Base-by-base conservation (phyloP, 2,797 vertebrate species). In the Coreius guichenoti region DNA sequence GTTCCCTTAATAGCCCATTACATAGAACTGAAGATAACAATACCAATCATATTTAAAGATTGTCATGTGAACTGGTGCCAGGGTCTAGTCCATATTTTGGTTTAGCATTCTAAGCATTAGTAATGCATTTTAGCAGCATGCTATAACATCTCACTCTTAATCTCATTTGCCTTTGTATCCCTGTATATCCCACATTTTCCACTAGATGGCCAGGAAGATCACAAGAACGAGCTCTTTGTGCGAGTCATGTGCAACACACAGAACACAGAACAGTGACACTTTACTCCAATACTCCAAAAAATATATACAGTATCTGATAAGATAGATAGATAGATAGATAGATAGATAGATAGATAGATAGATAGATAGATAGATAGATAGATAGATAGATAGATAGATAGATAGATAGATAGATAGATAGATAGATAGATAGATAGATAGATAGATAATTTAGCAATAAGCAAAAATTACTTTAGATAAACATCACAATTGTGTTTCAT, bases 171-270 rank as follows among this genome's bases (percentile, higher is more conserved):
- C 31, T 49, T n/a, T 21, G 14, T 86, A 86, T 93, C 90, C 91
- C 86, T 81, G 61, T 89, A 70, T 90, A 87, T 92, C 81, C 84
- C 39, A 87, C 1, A 58, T 77, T 86, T 91, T 90, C 95, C 95
- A 96, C 95, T 95, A 95, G 95, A 93, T 95, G 95, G 95, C 94
- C 95, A 95, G 88, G 80, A 88, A 92, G 90, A 88, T 90, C 90
- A 90, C 65, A 81, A 86, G 90, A 95, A 94, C 87, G 88, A 81
- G 91, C 61, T 79, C 21, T 54, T 45, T n/a, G n/a, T n/a, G n/a
- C n/a, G n/a, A n/a, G n/a, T n/a, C n/a, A 31, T 39, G 61, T 51
- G 29, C 54, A 58, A 54, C 29, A 63, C 19, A 33, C 5, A 70
- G 14, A 74, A 21, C 36, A 83, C 61, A 31, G 7, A n/a, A 80